Conservation (phyloP, 1,140 invertebrate genomes). For the Dufourea novaeangliae region DNA sequence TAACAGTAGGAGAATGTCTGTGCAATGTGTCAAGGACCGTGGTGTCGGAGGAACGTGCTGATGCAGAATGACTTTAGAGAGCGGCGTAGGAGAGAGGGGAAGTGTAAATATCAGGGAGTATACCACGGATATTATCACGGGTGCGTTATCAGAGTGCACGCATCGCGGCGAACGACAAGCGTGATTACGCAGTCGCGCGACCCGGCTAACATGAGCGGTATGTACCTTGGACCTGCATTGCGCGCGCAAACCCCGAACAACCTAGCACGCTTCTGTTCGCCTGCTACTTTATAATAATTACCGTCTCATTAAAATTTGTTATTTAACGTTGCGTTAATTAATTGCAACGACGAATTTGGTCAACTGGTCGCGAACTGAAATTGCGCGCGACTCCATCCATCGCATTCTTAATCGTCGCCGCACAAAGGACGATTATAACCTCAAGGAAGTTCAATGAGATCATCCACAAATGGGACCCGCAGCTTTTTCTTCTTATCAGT, state of each 20-base stretch:
- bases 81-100: neutral
- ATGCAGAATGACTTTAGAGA: neutral
- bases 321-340: constrained; percentile 80
- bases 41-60: constrained; percentile 8
- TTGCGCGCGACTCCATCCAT: constrained; percentile 18
- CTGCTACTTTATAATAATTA: constrained; percentile 81
- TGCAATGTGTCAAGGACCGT: constrained; percentile 2
- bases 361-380: constrained; percentile 53
- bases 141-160: constrained; percentile 65
- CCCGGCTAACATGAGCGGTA: constrained; percentile 75
- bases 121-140: constrained; percentile 51
- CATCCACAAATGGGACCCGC: neutral
- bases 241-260: constrained; percentile 57
- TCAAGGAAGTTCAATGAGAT: neutral
- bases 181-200: constrained; percentile 76
- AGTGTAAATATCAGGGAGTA: constrained; percentile 12
- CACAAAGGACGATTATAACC: neutral
- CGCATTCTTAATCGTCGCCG: neutral
- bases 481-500: too few relatives aligned
- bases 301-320: constrained; percentile 81
- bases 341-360: constrained; percentile 67
- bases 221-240: constrained; percentile 40
- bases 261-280: constrained; percentile 72
- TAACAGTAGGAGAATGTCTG: neutral
- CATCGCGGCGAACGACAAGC: constrained; percentile 61